Percentiles rank a stretch among this genome's conserved stretches.
These are phyloP conservation scores for Spodoptera exigua DNA, from an alignment of 2,888 invertebrate species.

Conservation along the genomic window DNA sequence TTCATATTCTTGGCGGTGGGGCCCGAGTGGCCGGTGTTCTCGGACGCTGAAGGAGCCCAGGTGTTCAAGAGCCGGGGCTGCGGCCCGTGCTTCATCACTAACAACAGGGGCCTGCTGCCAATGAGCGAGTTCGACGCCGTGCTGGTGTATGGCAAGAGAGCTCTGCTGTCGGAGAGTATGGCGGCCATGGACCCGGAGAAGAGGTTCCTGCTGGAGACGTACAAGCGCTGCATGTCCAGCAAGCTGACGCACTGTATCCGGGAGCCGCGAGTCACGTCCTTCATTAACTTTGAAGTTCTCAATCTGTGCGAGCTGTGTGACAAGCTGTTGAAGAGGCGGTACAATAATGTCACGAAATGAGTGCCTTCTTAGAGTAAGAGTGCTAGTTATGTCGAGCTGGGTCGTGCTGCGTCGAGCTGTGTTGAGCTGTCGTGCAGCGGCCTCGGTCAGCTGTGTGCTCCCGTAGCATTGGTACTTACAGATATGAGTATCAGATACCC, in stretches of 20 bases:
- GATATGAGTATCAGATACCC: no score
- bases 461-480: constrained; percentile 41
- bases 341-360: constrained; percentile 9
- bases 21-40: constrained; percentile 60
- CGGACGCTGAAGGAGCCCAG: constrained; percentile 69
- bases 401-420: constrained; percentile 20
- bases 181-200: constrained; percentile 68
- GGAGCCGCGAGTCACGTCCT: constrained; percentile 68
- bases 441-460: no score
- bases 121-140: constrained; percentile 74
- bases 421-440: constrained; percentile 4
- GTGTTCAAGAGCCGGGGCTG: constrained; percentile 67
- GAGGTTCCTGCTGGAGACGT: constrained; percentile 66
- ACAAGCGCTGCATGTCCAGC: constrained; percentile 61
- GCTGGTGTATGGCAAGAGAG: constrained; percentile 60
- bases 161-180: constrained; percentile 53
- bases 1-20: constrained; percentile 68
- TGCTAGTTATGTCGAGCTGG: constrained; percentile 24
- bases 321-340: constrained; percentile 23
- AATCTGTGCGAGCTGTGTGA: constrained; percentile 64
- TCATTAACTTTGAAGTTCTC: constrained; percentile 40
- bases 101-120: constrained; percentile 75
- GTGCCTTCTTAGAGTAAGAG: constrained; percentile 42
- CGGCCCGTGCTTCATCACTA: constrained; percentile 73
- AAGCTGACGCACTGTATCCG: constrained; percentile 64